phyloP scores from a whole-genome alignment of 2,113 vertebrate genomes.

The Peromyscus californicus region DNA sequence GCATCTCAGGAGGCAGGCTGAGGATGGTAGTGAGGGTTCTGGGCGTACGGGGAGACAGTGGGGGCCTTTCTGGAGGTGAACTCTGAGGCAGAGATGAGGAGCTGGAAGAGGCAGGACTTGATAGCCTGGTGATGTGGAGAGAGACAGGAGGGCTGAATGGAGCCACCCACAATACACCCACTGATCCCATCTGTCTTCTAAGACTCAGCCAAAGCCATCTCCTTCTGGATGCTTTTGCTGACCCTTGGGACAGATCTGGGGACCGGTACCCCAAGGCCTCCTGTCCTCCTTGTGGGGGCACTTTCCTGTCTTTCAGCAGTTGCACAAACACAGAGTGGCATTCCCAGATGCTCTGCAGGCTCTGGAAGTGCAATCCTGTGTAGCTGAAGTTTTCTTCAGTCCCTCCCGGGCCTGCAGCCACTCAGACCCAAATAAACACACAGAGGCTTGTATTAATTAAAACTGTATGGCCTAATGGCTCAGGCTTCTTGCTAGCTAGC shows the following conservation, averaged over 20 bases:
- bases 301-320: background rate
- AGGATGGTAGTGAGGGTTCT: background rate
- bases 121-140: background rate
- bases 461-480: no score
- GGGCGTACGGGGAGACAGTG: background rate
- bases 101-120: background rate
- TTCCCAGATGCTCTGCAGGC: background rate
- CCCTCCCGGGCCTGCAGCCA: no score
- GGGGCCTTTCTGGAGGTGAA: background rate
- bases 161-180: no score
- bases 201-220: background rate
- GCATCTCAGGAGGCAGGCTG: background rate
- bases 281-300: background rate
- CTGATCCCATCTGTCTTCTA: background rate
- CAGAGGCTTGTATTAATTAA: no score
- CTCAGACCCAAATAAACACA: no score
- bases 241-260: background rate
- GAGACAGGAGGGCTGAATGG: fast-evolving
- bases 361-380: background rate
- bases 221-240: background rate
- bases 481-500: no score
- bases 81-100: background rate
- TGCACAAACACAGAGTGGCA: background rate
- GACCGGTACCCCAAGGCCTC: background rate
- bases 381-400: no score